These are phyloP conservation scores for Xanthia icteritia DNA, from an alignment of 2,888 invertebrate genomes.

Conservation along the genomic window DNA sequence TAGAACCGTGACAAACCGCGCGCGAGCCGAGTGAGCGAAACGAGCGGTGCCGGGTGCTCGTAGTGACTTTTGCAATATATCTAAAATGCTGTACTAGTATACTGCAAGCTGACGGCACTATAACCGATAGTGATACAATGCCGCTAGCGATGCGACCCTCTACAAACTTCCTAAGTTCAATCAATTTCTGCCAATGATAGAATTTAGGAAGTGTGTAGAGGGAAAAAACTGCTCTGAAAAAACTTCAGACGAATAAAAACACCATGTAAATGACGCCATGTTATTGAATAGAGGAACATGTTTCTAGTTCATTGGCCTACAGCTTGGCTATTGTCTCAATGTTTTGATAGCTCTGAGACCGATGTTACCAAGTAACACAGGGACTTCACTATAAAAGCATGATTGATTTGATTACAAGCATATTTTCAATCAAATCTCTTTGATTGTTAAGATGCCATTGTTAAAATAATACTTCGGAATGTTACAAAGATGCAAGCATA, in stretches of 20 bases:
- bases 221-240: background rate
- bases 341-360: slow-evolving; percentile 3
- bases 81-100: no score
- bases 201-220: no score
- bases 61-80: no score
- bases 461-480: no score
- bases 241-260: slow-evolving; percentile 6
- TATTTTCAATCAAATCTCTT: background rate
- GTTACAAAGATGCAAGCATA: no score
- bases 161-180: background rate
- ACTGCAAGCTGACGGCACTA: no score
- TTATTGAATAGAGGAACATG: slow-evolving; percentile 25
- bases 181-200: no score
- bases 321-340: slow-evolving; percentile 46
- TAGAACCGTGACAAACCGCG: no score
- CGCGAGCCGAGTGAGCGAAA: no score
- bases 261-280: slow-evolving; percentile 10
- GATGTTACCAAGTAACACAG: slow-evolving; percentile 1
- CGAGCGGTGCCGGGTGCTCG: no score
- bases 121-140: no score
- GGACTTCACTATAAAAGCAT: background rate
- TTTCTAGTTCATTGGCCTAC: slow-evolving; percentile 58
- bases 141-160: no score
- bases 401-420: slow-evolving; percentile 15
- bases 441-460: background rate